Evolutionary conservation across 2,113 vertebrate genomes (phyloP).

Genomic region (Crotalus tigris): DNA sequence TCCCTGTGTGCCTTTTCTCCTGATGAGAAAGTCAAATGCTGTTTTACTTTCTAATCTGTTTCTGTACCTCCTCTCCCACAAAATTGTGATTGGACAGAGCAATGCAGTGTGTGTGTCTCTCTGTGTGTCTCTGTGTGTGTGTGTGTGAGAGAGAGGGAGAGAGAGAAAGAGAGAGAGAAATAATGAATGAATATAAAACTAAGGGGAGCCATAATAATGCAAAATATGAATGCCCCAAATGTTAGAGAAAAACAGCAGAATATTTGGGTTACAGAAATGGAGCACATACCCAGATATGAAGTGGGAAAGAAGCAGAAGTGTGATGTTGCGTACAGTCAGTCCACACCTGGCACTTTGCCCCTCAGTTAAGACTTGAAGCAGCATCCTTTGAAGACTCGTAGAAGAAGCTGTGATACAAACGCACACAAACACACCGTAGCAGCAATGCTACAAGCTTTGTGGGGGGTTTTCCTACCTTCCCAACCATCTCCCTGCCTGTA

Average conservation of each 20-base stretch:
- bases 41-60: not conserved
- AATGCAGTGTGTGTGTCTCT: not conserved
- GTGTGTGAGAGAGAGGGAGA: too few species aligned
- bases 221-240: too few species aligned
- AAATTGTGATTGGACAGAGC: not conserved
- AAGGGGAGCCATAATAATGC: not conserved
- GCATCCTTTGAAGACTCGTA: not conserved
- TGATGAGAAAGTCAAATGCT: not conserved
- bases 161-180: too few species aligned
- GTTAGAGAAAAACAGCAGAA: not conserved
- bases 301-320: not conserved
- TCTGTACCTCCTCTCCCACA: accelerated
- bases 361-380: not conserved
- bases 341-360: not conserved
- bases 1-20: not conserved
- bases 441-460: not conserved
- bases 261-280: too few species aligned
- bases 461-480: too few species aligned
- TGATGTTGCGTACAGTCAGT: not conserved
- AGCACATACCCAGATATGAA: not conserved
- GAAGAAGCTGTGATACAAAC: not conserved
- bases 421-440: not conserved
- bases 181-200: not conserved
- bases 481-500: not conserved
- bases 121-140: too few species aligned